Conservation (phyloP, 2,888 invertebrate species). For the Leuctra nigra region DNA sequence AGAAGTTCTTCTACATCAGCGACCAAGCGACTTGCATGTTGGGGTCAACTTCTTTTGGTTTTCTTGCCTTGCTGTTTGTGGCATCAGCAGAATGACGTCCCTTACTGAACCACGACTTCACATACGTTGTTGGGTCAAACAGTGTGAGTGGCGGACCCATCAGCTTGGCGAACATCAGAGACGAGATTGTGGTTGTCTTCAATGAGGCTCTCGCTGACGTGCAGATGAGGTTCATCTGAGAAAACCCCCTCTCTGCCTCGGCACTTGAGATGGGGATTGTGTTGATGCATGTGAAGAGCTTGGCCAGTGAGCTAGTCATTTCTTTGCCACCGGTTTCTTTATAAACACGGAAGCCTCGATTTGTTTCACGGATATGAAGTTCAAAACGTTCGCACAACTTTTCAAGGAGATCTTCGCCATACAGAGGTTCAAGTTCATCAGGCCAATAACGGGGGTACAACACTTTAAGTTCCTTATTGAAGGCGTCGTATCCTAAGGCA, state of each 20-base stretch:
- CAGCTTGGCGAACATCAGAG: not conserved
- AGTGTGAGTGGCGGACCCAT: not conserved
- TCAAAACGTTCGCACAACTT: not conserved
- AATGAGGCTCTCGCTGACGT: not conserved
- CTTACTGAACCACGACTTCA: not conserved
- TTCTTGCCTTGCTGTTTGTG: slow-evolving; percentile 25
- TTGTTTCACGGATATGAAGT: not conserved
- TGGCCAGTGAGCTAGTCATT: not conserved
- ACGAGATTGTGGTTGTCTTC: not conserved
- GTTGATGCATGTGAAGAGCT: not conserved
- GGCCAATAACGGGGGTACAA: not conserved
- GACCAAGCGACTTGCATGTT: too few species aligned
- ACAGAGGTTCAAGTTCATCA: not conserved
- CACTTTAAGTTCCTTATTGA: not conserved
- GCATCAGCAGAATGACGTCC: not conserved
- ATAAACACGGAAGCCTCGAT: not conserved
- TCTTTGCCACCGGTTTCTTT: slow-evolving; percentile 5
- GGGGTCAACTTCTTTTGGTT: too few species aligned
- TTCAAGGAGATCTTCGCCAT: not conserved
- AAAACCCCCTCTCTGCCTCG: slow-evolving; percentile 7
- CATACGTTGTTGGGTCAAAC: not conserved
- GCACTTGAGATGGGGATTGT: not conserved
- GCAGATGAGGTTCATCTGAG: slow-evolving; percentile 1
- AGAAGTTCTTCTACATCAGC: too few species aligned
- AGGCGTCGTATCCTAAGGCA: not conserved